A percentile compares a stretch with the other conserved stretches of the same genome.
These are phyloP conservation scores for Artemia sinica DNA, from an alignment of 2,888 invertebrate species.

Conservation along the genomic window DNA sequence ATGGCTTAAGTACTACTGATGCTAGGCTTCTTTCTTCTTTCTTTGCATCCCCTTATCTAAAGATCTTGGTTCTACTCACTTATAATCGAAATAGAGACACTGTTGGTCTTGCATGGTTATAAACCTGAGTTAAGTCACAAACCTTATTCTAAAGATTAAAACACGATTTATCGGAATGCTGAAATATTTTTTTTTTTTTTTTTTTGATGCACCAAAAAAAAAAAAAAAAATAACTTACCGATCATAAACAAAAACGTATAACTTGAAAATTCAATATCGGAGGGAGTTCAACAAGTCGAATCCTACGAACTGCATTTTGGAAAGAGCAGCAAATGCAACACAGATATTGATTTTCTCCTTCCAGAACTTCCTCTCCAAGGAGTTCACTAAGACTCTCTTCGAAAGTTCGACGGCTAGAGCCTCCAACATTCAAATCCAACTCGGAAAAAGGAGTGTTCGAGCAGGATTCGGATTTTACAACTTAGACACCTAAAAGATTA, in stretches of 20 bases:
- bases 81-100: no score
- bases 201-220: slow-evolving; percentile 1
- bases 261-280: slow-evolving; percentile 43
- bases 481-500: slow-evolving; percentile 33
- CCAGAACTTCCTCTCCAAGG: slow-evolving; percentile 41
- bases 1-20: no score
- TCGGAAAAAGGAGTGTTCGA: slow-evolving; percentile 42
- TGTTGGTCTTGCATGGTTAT: no score
- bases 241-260: slow-evolving; percentile 44
- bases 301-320: slow-evolving; percentile 40
- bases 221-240: slow-evolving; percentile 32
- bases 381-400: slow-evolving; percentile 39
- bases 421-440: slow-evolving; percentile 39
- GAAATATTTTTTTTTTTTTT: slow-evolving; percentile 15
- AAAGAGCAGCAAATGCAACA: slow-evolving; percentile 40
- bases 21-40: no score
- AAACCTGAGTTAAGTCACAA: no score
- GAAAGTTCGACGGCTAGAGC: slow-evolving; percentile 35
- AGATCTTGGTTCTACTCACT: no score
- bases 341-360: slow-evolving; percentile 42
- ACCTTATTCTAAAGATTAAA: slow-evolving; percentile 13
- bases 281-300: slow-evolving; percentile 39
- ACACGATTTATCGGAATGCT: slow-evolving; percentile 15
- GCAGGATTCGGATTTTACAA: slow-evolving; percentile 38
- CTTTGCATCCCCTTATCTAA: no score